These are phyloP conservation scores for Caenorhabditis brenneri DNA, from an alignment of 1,140 invertebrate genomes.

Conservation along the genomic window DNA sequence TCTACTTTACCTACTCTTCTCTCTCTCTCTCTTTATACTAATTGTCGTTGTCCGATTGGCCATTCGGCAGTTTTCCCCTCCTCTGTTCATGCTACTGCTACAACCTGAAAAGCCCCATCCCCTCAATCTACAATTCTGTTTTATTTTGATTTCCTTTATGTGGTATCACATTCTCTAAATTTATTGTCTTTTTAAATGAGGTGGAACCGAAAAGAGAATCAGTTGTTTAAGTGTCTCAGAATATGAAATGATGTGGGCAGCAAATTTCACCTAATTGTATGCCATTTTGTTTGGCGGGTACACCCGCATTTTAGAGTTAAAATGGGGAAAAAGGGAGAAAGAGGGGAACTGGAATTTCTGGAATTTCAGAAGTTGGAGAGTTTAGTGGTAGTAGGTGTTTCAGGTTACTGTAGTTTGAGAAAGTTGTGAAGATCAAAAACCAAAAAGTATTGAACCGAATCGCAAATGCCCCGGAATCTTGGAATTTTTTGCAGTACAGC, in stretches of 20 bases:
- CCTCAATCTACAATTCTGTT: neutral
- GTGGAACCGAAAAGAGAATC: neutral
- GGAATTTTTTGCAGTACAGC: too few relatives aligned
- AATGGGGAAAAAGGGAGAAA: too few relatives aligned
- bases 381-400: too few relatives aligned
- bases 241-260: neutral
- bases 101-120: neutral
- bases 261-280: too few relatives aligned
- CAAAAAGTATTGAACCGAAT: too few relatives aligned
- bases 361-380: too few relatives aligned
- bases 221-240: neutral
- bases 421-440: too few relatives aligned
- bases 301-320: too few relatives aligned
- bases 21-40: neutral
- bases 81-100: neutral
- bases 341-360: too few relatives aligned
- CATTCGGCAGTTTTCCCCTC: slow-evolving; percentile 1
- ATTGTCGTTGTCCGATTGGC: slow-evolving; percentile 21
- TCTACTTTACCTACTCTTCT: neutral
- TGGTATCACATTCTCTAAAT: neutral
- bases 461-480: too few relatives aligned
- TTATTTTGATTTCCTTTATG: neutral
- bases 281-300: too few relatives aligned
- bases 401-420: too few relatives aligned
- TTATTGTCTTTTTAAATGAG: slow-evolving; percentile 5